These are phyloP conservation scores for Palythoa grandiflora DNA, from an alignment of 92 coral and sea anemone genomes.

Conservation along the genomic window DNA sequence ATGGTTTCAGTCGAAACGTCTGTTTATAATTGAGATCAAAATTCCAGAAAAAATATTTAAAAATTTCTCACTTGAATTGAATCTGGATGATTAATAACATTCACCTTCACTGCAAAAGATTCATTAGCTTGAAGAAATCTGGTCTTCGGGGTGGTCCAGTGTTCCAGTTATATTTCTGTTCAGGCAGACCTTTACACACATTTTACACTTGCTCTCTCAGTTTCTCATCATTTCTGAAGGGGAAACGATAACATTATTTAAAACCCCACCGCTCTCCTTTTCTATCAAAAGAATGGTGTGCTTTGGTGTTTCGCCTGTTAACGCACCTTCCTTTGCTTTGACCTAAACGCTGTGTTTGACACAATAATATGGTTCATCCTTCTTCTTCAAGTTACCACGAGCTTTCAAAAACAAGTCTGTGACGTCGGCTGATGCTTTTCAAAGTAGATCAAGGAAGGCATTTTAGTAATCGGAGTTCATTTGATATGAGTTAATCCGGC, in stretches of 20 bases:
- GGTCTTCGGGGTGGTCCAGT: constrained; percentile 50
- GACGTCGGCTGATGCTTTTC: constrained; percentile 40
- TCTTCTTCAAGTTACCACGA: constrained; percentile 53
- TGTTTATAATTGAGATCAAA: too few species aligned
- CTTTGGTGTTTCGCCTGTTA: constrained; percentile 41
- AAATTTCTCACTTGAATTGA: too few species aligned
- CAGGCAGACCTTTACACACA: too few species aligned
- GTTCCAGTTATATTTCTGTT: constrained; percentile 4
- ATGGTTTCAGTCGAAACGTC: too few species aligned
- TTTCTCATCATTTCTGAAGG: constrained; percentile 47
- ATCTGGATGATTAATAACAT: too few species aligned
- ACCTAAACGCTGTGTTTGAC: constrained; percentile 54
- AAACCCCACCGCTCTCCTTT: constrained; percentile 44
- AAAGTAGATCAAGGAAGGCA: too few species aligned
- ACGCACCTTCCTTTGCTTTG: too few species aligned
- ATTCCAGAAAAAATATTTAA: too few species aligned
- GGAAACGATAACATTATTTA: constrained; percentile 35
- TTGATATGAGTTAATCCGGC: too few species aligned
- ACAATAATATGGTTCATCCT: constrained; percentile 43
- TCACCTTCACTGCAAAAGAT: constrained; percentile 28
- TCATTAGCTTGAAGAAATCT: constrained; percentile 48
- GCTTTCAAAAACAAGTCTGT: constrained; percentile 13
- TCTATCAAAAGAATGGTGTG: constrained; percentile 28
- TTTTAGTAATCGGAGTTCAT: too few species aligned
- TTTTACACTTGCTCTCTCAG: constrained; percentile 57